These are phyloP conservation scores for Borostomias antarcticus DNA, from an alignment of 2,797 vertebrate genomes.

Conservation along the genomic window DNA sequence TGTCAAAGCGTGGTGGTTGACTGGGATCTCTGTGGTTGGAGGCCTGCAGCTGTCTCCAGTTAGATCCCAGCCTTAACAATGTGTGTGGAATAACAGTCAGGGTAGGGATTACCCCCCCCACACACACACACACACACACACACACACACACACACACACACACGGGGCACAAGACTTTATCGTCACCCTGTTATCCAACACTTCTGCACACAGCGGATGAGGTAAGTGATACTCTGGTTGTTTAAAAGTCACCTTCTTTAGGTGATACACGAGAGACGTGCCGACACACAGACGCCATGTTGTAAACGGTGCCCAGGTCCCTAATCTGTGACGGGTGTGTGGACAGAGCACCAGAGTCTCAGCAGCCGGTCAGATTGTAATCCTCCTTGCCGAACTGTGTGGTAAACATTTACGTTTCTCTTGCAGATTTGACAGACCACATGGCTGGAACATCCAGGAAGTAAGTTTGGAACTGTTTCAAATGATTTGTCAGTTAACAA, in stretches of 20 bases:
- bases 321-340: too few species aligned
- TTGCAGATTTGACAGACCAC: constrained; percentile 51
- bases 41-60: constrained; percentile 27
- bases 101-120: constrained; percentile 21
- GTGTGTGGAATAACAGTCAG: constrained; percentile 12
- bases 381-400: neutral
- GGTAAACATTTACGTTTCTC: constrained; percentile 24
- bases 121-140: constrained; percentile 11
- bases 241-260: too few species aligned
- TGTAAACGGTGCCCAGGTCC: constrained; percentile 1
- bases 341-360: too few species aligned
- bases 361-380: too few species aligned
- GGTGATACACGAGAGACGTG: neutral
- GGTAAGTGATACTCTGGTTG: neutral
- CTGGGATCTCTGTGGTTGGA: neutral
- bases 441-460: constrained; percentile 33
- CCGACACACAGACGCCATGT: neutral
- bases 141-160: neutral
- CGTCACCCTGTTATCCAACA: constrained; percentile 8
- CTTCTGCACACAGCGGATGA: neutral
- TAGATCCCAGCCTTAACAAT: constrained; percentile 27
- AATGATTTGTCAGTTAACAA: neutral
- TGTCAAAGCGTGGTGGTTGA: neutral
- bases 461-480: constrained; percentile 60
- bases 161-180: neutral